Base-by-base conservation (phyloP, 2,888 invertebrate genomes). In the Agrotis exclamationis region DNA sequence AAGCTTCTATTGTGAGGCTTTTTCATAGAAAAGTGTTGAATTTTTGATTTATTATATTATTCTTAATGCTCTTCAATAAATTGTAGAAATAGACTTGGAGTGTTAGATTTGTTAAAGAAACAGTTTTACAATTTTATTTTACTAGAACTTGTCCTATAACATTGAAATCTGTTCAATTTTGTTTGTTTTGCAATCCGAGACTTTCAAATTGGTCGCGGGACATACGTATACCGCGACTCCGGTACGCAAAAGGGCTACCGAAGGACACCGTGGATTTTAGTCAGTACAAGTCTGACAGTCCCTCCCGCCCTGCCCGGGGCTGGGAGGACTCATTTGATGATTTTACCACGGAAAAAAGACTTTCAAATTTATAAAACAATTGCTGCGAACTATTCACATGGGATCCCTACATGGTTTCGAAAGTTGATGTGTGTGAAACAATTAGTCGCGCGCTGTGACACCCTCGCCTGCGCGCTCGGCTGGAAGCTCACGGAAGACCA, bases 401-500 rank as follows among this genome's bases (percentile, higher is more conserved):
- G n/a, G n/a, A n/a, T n/a, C n/a, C n/a, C n/a, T n/a, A n/a, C n/a
- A n/a, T n/a, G n/a, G n/a, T n/a, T n/a, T n/a, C n/a, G n/a, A n/a
- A n/a, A n/a, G n/a, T n/a, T n/a, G n/a, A n/a, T 16, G n/a, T 54
- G 3, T 59, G 20, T 44, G 39, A 24, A 63, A 45, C 24, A 24
- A 24, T 47, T 53, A 3, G 53, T 45, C 4, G n/a, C 18, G 18
- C 28, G 11, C 18, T 11, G 24, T 1, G 9, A 6, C 50, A 1
- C 11, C 3, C 18, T 20, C 51, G 14, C 14, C 33, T 48, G 44
- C 51, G 9, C 50, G 3, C 22, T 63, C 48, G n/a, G 45, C 50
- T 54, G 45, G n/a, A 20, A 78, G 24, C 50, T 16, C 33, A 60
- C 22, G n/a, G 20, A 56, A 63, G 39, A 56, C 5, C 53, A 58